Percentiles rank a stretch among this genome's conserved stretches.
Evolutionary conservation across 2,888 invertebrate genomes (phyloP).

Genomic region (Camptogramma bilineatum): DNA sequence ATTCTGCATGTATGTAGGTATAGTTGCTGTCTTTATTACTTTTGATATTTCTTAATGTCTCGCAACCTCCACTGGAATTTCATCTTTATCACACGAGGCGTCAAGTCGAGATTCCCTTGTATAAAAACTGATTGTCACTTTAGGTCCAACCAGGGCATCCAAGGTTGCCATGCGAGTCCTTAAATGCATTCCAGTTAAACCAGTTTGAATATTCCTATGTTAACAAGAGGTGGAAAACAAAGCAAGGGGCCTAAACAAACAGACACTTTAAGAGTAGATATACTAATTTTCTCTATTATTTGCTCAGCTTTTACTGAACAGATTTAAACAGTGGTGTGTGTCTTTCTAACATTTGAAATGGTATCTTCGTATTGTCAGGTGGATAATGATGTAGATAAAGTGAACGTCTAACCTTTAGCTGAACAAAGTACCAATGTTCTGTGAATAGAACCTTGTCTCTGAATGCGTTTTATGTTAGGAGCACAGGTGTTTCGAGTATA

Average conservation of each 20-base stretch:
- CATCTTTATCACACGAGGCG: constrained; percentile 16
- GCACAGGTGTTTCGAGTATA: constrained; percentile 21
- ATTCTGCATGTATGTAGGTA: constrained; percentile 33
- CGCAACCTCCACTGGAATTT: constrained; percentile 14
- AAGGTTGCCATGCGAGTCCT: constrained; percentile 43
- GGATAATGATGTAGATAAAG: constrained; percentile 30
- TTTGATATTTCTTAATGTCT: constrained; percentile 38
- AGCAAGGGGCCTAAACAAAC: constrained; percentile 50
- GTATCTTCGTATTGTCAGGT: constrained; percentile 23
- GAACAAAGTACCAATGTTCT: constrained; percentile 23
- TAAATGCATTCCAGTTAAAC: constrained; percentile 41
- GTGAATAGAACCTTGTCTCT: constrained; percentile 23
- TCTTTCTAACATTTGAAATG: constrained; percentile 15
- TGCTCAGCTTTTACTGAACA: constrained; percentile 58
- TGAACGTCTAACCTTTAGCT: constrained; percentile 34
- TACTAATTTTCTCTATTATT: constrained; percentile 70
- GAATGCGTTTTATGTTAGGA: constrained; percentile 20
- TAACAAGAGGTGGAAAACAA: constrained; percentile 53
- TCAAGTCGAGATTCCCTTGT: constrained; percentile 24
- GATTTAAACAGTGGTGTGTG: constrained; percentile 22
- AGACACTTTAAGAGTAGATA: constrained; percentile 42
- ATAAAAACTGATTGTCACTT: constrained; percentile 33
- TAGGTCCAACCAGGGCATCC: constrained; percentile 33
- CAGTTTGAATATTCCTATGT: constrained; percentile 41
- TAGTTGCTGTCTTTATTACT: constrained; percentile 41